phyloP scores from a whole-genome alignment of 1,140 invertebrate species.

The Holcopasites calliopsidis region DNA sequence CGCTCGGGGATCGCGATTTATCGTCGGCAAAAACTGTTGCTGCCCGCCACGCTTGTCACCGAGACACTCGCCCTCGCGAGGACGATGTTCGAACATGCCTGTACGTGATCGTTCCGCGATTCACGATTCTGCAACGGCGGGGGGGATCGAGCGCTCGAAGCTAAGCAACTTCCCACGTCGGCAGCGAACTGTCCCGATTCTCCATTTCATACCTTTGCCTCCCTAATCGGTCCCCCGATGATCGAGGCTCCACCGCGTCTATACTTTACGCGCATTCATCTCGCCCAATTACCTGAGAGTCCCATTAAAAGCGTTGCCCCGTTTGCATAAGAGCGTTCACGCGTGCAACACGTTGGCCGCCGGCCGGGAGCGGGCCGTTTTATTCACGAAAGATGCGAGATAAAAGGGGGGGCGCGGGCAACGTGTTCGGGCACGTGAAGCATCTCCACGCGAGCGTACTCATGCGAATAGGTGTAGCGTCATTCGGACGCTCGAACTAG shows the following conservation, averaged over 20 bases:
- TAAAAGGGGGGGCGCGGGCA: constrained; percentile 14
- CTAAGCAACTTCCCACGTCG: too few relatives aligned
- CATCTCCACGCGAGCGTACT: constrained; percentile 20
- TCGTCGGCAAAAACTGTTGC: constrained; percentile 41
- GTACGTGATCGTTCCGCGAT: background rate
- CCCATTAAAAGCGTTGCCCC: too few relatives aligned
- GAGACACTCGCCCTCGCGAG: constrained; percentile 1
- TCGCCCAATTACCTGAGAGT: too few relatives aligned
- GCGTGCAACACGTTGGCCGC: background rate
- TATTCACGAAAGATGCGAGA: constrained; percentile 31
- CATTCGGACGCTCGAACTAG: constrained; percentile 33
- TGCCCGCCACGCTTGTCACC: constrained; percentile 15
- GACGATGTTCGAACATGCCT: background rate
- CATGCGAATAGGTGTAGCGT: constrained; percentile 48
- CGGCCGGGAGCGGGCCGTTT: constrained; percentile 1
- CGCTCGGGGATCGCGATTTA: constrained; percentile 37
- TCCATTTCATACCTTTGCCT: too few relatives aligned
- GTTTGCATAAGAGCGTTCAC: background rate
- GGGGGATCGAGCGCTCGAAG: too few relatives aligned
- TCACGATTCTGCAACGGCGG: too few relatives aligned
- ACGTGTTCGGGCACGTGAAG: constrained; percentile 14
- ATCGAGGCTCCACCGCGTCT: too few relatives aligned
- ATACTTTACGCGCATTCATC: too few relatives aligned
- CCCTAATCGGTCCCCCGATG: too few relatives aligned
- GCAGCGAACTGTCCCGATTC: too few relatives aligned